phyloP scores from a whole-genome alignment of 2,797 vertebrate genomes.

The Danio jaintianensis region DNA sequence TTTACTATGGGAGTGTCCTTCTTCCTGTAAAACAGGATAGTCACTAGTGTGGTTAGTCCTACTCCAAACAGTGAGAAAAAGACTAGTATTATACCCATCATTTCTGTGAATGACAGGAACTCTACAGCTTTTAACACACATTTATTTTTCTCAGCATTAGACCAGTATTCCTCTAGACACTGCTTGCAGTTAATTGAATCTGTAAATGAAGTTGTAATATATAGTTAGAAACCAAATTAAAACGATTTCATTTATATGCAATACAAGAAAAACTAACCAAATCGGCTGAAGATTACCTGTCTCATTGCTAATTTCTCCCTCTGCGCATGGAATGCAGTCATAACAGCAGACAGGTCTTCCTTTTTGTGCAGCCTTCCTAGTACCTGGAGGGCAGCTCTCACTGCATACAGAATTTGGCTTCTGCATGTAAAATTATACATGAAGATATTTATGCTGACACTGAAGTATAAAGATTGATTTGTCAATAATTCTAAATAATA shows the following conservation, averaged over 20 bases:
- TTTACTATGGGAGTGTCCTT: conserved; percentile 74
- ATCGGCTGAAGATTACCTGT: conserved; percentile 69
- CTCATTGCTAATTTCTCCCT: conserved; percentile 77
- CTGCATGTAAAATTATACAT: conserved; percentile 51
- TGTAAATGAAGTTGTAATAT: conserved; percentile 67
- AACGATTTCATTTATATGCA: not conserved
- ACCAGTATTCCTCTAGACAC: conserved; percentile 77
- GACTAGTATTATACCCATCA: conserved; percentile 70
- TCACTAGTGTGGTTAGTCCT: conserved; percentile 65
- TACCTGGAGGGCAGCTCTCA: conserved; percentile 74
- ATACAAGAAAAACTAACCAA: conserved; percentile 59
- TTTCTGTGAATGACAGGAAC: conserved; percentile 73
- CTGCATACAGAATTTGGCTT: conserved; percentile 77
- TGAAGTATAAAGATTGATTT: not conserved
- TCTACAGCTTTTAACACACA: conserved; percentile 75
- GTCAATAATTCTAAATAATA: not conserved
- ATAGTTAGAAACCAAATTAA: conserved; percentile 29
- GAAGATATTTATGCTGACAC: too few species aligned
- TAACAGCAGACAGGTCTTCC: conserved; percentile 76
- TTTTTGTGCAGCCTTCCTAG: conserved; percentile 74
- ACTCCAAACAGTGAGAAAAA: conserved; percentile 75
- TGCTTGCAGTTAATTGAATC: conserved; percentile 77
- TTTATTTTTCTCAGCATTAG: conserved; percentile 73
- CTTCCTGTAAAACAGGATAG: conserved; percentile 68
- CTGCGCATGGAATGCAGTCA: conserved; percentile 75